phyloP scores from a whole-genome alignment of 2,888 invertebrate genomes.

The Drosophila mercatorum region DNA sequence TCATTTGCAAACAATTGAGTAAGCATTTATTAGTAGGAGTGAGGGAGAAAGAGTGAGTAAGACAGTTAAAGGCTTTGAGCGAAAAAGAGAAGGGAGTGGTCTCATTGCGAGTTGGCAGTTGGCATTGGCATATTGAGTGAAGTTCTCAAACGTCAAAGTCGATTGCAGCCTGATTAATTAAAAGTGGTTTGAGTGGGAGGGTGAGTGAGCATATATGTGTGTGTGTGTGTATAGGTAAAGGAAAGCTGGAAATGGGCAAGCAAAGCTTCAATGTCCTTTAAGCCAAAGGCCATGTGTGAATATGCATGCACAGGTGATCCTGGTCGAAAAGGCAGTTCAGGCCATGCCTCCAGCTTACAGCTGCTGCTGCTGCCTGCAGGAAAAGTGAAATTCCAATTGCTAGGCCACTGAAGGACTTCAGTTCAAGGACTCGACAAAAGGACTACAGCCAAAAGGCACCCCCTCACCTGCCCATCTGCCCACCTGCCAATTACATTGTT shows the following conservation, averaged over 20 bases:
- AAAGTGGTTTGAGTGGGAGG: constrained; percentile 44
- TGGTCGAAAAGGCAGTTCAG: constrained; percentile 35
- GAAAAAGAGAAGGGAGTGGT: too few species aligned
- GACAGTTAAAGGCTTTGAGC: background rate
- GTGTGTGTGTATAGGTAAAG: constrained; percentile 1
- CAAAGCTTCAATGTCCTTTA: constrained; percentile 49
- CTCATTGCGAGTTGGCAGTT: constrained; percentile 58
- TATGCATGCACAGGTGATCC: constrained; percentile 21
- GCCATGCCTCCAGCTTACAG: background rate
- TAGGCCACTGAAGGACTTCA: constrained; percentile 25
- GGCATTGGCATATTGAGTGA: constrained; percentile 62
- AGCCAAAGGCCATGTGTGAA: constrained; percentile 44
- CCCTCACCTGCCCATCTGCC: background rate
- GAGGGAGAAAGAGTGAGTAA: background rate
- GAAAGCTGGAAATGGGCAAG: constrained; percentile 22
- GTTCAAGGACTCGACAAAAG: constrained; percentile 6
- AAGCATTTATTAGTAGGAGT: background rate
- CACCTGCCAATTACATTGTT: constrained; percentile 47
- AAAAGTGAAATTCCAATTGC: constrained; percentile 43
- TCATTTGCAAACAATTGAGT: background rate
- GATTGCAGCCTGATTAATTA: constrained; percentile 78
- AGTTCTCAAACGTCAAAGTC: constrained; percentile 66
- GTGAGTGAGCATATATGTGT: constrained; percentile 8
- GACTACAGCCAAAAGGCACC: constrained; percentile 16
- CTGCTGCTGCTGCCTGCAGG: background rate